These are phyloP conservation scores for Anabacerthia variegaticeps DNA, from an alignment of 2,797 vertebrate species.

Conservation along the genomic window DNA sequence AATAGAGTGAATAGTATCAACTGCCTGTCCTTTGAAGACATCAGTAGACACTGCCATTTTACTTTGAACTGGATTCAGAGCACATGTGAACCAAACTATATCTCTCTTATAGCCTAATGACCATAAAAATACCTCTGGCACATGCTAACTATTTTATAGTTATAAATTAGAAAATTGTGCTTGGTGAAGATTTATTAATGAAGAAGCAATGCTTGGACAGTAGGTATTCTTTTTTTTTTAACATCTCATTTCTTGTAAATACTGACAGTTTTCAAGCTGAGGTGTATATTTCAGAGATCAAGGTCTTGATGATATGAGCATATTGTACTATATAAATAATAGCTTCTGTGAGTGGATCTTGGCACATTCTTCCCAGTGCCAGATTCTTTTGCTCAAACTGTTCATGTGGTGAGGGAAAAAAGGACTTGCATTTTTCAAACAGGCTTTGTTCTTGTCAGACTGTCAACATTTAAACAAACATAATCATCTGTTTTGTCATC, in stretches of 20 bases:
- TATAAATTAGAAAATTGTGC: constrained; percentile 36
- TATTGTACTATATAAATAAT: constrained; percentile 62
- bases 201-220: constrained; percentile 4
- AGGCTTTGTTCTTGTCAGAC: constrained; percentile 46
- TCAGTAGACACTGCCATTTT: background rate
- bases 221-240: background rate
- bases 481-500: constrained; percentile 41
- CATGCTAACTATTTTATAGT: background rate
- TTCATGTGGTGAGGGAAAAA: constrained; percentile 5
- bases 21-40: background rate
- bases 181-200: background rate
- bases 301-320: constrained; percentile 55
- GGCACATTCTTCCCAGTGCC: constrained; percentile 21
- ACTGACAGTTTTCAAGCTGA: constrained; percentile 52
- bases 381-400: constrained; percentile 35
- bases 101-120: background rate
- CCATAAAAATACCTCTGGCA: background rate
- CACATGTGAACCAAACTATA: background rate
- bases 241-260: background rate
- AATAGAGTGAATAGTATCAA: background rate
- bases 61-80: background rate
- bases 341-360: constrained; percentile 28
- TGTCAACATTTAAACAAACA: constrained; percentile 45
- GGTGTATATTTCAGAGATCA: constrained; percentile 58
- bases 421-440: constrained; percentile 8